Percentiles rank a stretch among this genome's conserved stretches.
Conservation (phyloP, 1,140 invertebrate species). For the Drosophila subobscura region DNA sequence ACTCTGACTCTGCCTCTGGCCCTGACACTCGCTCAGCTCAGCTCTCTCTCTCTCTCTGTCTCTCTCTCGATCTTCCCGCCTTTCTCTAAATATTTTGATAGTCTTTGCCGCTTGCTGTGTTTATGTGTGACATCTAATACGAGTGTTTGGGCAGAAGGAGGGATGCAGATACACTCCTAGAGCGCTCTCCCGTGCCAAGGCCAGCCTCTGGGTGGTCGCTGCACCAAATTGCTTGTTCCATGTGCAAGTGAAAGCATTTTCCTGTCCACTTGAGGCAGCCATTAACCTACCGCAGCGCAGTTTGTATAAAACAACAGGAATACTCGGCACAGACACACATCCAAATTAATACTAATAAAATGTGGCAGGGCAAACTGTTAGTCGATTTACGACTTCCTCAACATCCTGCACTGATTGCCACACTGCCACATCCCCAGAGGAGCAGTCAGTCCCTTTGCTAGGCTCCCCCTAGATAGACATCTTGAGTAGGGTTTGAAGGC, state of each 20-base stretch:
- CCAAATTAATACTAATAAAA: constrained; percentile 73
- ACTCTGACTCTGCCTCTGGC: not conserved
- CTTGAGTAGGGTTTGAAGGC: constrained; percentile 79
- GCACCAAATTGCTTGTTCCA: constrained; percentile 11
- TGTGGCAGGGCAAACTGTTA: constrained; percentile 51
- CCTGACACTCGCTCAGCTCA: constrained; percentile 22
- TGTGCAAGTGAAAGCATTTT: constrained; percentile 67
- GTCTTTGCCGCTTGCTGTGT: constrained; percentile 36
- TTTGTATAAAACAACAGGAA: constrained; percentile 66
- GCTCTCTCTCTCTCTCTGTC: not conserved
- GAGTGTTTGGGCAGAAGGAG: constrained; percentile 60
- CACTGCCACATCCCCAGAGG: constrained; percentile 11
- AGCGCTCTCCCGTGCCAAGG: constrained; percentile 9
- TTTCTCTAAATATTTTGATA: constrained; percentile 81
- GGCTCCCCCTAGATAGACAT: constrained; percentile 51
- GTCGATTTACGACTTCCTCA: constrained; percentile 77
- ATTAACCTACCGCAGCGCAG: constrained; percentile 81
- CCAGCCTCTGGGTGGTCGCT: too few relatives aligned
- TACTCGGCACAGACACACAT: constrained; percentile 15
- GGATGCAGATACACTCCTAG: constrained; percentile 4
- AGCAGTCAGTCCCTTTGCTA: constrained; percentile 1
- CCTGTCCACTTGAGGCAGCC: constrained; percentile 63
- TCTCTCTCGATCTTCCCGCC: constrained; percentile 19
- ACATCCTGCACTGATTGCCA: constrained; percentile 59
- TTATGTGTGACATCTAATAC: constrained; percentile 70